Percentiles rank a stretch among this genome's conserved stretches.
Conservation (phyloP, 2,113 vertebrate species). For the Callocephalon fimbriatum region DNA sequence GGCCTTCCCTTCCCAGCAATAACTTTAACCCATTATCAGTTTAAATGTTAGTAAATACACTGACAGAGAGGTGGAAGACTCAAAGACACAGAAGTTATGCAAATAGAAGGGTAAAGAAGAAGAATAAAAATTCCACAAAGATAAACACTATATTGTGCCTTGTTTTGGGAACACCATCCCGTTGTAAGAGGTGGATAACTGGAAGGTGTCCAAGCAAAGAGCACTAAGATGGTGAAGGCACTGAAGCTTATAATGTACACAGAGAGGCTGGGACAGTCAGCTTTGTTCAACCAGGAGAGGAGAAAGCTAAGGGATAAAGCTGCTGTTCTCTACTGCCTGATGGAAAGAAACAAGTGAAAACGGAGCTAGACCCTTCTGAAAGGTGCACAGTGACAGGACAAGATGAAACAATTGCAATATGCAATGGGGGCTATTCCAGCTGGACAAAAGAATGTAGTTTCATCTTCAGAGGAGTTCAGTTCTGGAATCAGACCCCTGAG, state of each 20-base stretch:
- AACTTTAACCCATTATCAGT: not conserved
- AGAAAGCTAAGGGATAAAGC: not conserved
- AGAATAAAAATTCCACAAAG: not conserved
- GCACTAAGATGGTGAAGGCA: not conserved
- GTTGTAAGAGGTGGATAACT: not conserved
- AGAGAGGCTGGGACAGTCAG: not conserved
- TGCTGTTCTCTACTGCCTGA: not conserved
- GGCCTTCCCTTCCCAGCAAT: not conserved
- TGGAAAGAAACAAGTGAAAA: not conserved
- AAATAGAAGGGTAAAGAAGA: not conserved
- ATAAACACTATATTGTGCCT: not conserved
- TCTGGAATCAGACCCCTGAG: not conserved
- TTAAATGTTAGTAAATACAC: not conserved
- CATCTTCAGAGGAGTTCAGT: not conserved
- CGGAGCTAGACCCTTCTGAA: not conserved
- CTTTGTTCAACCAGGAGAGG: not conserved
- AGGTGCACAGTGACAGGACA: not conserved
- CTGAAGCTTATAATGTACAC: not conserved
- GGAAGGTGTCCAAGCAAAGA: not conserved
- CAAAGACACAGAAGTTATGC: not conserved
- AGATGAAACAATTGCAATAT: not conserved
- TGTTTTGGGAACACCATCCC: not conserved
- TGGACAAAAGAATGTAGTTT: not conserved
- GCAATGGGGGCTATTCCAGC: not conserved
- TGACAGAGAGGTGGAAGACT: not conserved